Evolutionary conservation across 2,113 vertebrate genomes (phyloP).

Genomic region (Heterotis niloticus): DNA sequence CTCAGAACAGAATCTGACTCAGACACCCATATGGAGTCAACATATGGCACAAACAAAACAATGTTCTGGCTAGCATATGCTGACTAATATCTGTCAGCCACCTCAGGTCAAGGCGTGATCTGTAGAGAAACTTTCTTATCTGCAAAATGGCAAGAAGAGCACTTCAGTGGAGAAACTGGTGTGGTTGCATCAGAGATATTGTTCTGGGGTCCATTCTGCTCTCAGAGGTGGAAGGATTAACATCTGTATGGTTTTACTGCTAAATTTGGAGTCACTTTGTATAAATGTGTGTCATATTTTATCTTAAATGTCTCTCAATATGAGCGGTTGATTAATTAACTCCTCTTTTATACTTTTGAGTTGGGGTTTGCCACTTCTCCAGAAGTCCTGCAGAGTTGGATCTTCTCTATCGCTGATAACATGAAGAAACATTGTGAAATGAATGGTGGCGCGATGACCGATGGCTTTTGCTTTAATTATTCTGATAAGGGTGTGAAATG

Average conservation of each 20-base stretch:
- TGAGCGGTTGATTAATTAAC: background rate
- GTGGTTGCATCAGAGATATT: background rate
- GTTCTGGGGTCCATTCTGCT: background rate
- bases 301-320: background rate
- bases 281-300: background rate
- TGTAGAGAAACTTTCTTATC: background rate
- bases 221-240: background rate
- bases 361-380: background rate
- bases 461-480: background rate
- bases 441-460: background rate
- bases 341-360: background rate
- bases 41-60: slow-evolving; percentile 14
- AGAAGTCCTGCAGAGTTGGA: too few relatives aligned
- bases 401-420: background rate
- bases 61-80: background rate
- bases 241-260: background rate
- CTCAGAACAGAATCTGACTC: background rate
- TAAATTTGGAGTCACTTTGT: background rate
- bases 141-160: background rate
- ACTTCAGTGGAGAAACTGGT: background rate
- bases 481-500: background rate
- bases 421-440: background rate
- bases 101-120: background rate
- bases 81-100: slow-evolving; percentile 4
- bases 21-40: background rate